phyloP scores from a whole-genome alignment of 37 sponge, comb jelly and placozoan genomes.

The Aphrocallistes beatrix region DNA sequence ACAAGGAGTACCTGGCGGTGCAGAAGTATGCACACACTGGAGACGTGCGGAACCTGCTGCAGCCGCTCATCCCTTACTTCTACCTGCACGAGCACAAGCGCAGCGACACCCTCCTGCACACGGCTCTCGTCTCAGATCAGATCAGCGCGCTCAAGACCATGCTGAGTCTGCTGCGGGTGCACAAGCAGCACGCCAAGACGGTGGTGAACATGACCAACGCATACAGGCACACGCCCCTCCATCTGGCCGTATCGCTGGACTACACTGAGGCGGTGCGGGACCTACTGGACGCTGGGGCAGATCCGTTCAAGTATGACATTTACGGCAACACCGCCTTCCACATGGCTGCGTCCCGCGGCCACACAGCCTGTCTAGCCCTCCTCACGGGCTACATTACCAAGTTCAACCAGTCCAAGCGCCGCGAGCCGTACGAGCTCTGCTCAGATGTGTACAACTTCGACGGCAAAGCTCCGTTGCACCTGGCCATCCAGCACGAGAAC shows the following conservation, averaged over 20 bases:
- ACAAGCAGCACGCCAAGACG: not conserved
- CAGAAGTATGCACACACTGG: not conserved
- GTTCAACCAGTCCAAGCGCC: not conserved
- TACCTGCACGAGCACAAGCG: not conserved
- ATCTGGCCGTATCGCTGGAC: not conserved
- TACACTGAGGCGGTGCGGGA: not conserved
- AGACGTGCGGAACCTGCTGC: not conserved
- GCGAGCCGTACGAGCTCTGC: not conserved
- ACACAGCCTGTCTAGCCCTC: not conserved
- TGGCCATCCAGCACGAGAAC: not conserved
- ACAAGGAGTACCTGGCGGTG: not conserved
- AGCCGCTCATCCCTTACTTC: not conserved
- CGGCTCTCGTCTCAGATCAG: not conserved
- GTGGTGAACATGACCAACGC: not conserved
- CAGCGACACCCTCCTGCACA: not conserved
- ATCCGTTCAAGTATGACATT: not conserved
- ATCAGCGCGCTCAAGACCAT: not conserved
- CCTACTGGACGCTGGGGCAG: not conserved
- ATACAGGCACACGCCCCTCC: not conserved
- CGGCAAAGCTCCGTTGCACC: not conserved
- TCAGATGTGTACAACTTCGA: not conserved
- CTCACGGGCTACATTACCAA: not conserved
- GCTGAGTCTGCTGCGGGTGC: not conserved
- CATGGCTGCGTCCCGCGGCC: not conserved
- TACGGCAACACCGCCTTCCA: not conserved